Evolutionary conservation across 2,888 invertebrate genomes (phyloP), one percentile per base, ranked within the genome.

Genomic region (Melinopterus prodromus): DNA sequence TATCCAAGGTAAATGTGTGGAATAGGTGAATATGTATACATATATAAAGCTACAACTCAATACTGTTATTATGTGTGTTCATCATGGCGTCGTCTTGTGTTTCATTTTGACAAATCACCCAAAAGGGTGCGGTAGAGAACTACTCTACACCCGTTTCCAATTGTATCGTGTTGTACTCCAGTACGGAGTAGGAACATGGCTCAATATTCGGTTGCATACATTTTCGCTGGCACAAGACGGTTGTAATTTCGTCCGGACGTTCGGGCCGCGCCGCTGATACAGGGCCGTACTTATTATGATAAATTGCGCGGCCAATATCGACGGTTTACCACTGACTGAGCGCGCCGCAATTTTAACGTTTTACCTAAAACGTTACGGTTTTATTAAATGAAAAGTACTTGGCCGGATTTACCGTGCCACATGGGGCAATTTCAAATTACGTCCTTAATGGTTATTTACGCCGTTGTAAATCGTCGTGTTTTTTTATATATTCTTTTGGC

Each of bases 281-380:
- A 53, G 53, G 53, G 53, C 53, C 53, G 53, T 6, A 53, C 53
- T 53, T 53, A 53, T 53, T 53, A 53, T 53, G 53, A 53, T 53
- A 53, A 53, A 53, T 53, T 53, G 53, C 53, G 53, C 53, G 53
- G 12, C 53, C 53, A 53, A 53, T 53, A 53, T 53, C 53, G 53
- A 53, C 53, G 53, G 53, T 53, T 53, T 53, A 53, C 53, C 53
- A 53, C 53, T 53, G 53, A 53, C 53, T 53, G 53, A 53, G 53
- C 53, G 7, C 9, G 9, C 53, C 9, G 53, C 53, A 53, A 53
- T 53, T 53, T 53, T 53, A 53, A 53, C 53, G 53, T 53, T 53
- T 53, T 53, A 53, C 53, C 9, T 53, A 53, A 53, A 53, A 53
- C 53, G 53, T 53, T 53, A 12, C 53, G 53, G 53, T 53, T 53